Evolutionary conservation across 2,797 vertebrate genomes (phyloP).

Genomic region (Ceryle rudis): DNA sequence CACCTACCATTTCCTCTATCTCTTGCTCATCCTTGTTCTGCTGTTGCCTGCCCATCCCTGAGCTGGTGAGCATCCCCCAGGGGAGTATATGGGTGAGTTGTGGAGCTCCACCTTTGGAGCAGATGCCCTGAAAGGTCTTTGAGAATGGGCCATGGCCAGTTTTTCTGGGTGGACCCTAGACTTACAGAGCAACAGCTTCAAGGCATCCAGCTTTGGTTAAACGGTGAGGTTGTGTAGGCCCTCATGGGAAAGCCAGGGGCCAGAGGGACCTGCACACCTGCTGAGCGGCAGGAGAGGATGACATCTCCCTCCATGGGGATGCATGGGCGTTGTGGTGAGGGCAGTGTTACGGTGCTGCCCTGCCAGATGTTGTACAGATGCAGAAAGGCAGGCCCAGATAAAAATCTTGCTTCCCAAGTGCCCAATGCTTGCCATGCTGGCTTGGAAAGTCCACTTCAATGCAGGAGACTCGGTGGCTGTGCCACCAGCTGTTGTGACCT

Average conservation of each 20-base stretch:
- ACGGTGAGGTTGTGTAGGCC: not conserved
- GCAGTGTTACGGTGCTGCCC: not conserved
- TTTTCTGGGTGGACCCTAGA: not conserved
- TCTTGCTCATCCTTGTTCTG: not conserved
- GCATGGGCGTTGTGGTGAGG: fast-evolving
- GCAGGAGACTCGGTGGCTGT: fast-evolving
- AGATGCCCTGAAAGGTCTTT: not conserved
- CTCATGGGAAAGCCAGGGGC: not conserved
- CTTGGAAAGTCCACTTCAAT: not conserved
- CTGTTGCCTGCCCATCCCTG: not conserved
- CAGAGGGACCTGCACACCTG: not conserved
- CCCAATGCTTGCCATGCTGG: fast-evolving
- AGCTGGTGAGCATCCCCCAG: not conserved
- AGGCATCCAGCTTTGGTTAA: not conserved
- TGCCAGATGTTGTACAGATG: not conserved
- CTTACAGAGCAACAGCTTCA: fast-evolving
- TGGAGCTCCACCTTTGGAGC: not conserved
- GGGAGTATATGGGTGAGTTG: fast-evolving
- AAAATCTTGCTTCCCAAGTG: not conserved
- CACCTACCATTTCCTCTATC: not conserved
- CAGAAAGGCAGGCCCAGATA: not conserved
- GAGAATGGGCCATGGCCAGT: not conserved
- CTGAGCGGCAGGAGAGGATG: not conserved
- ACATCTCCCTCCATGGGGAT: not conserved
- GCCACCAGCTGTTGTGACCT: not conserved